These are phyloP conservation scores for Brachymystax lenok DNA, from an alignment of 2,797 vertebrate species.

Conservation along the genomic window DNA sequence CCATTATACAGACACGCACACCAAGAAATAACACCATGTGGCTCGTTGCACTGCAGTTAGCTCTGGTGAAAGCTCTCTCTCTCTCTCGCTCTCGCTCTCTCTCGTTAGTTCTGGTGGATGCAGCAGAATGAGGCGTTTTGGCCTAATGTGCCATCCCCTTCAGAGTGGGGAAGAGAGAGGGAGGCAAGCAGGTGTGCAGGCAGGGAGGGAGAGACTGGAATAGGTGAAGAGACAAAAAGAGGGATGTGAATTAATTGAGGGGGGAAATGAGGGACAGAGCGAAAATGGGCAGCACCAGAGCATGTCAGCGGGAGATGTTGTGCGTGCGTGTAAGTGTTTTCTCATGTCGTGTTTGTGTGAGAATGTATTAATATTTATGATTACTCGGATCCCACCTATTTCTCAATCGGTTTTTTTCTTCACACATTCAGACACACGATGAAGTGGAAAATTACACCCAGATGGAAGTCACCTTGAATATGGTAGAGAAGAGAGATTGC, in stretches of 20 bases:
- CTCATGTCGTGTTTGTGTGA: background rate
- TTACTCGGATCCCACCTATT: background rate
- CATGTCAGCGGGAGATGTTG: background rate
- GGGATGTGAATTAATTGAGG: background rate
- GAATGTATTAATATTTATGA: background rate
- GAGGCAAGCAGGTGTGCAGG: background rate
- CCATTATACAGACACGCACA: background rate
- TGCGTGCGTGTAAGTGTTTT: slow-evolving; percentile 4
- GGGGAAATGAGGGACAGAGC: background rate
- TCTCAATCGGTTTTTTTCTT: background rate
- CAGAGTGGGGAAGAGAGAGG: slow-evolving; percentile 8
- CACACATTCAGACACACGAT: background rate
- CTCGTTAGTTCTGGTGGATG: background rate
- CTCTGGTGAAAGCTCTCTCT: background rate
- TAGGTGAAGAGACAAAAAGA: background rate
- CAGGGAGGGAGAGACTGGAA: background rate
- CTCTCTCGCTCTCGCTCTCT: no score
- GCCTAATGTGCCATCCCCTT: slow-evolving; percentile 52
- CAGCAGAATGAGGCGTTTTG: no score
- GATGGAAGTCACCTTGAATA: no score
- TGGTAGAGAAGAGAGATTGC: background rate
- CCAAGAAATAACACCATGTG: background rate
- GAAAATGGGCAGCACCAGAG: background rate
- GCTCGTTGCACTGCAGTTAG: background rate
- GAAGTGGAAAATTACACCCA: background rate